These are phyloP conservation scores for Xylophagus ater DNA, from an alignment of 2,888 invertebrate genomes.

Conservation along the genomic window DNA sequence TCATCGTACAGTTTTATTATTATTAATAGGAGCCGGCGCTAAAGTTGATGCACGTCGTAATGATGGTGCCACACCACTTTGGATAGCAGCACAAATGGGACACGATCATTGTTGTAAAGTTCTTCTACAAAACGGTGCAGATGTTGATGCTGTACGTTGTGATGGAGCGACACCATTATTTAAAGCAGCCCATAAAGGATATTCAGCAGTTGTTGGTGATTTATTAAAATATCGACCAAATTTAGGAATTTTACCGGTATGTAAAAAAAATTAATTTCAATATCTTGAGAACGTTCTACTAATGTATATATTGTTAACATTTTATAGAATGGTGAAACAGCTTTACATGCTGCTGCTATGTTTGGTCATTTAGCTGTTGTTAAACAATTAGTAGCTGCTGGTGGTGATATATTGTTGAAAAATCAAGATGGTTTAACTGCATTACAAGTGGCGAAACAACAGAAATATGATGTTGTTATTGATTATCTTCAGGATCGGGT, in stretches of 20 bases:
- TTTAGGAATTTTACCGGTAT: slow-evolving; percentile 69
- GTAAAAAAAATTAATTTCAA: slow-evolving; percentile 22
- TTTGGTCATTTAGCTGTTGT: slow-evolving; percentile 75
- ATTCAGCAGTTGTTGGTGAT: slow-evolving; percentile 73
- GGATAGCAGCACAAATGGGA: slow-evolving; percentile 95
- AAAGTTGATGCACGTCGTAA: slow-evolving; percentile 60
- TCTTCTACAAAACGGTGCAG: slow-evolving; percentile 66
- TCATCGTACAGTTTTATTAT: slow-evolving; percentile 65
- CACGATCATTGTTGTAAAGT: slow-evolving; percentile 69
- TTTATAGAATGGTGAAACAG: slow-evolving; percentile 79
- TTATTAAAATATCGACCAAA: slow-evolving; percentile 72
- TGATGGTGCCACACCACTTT: slow-evolving; percentile 80
- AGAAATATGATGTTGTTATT: slow-evolving; percentile 35
- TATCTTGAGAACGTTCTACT: slow-evolving; percentile 5
- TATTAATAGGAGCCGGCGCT: slow-evolving; percentile 63
- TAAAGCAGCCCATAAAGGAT: slow-evolving; percentile 92
- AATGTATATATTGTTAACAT: slow-evolving; percentile 9
- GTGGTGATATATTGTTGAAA: slow-evolving; percentile 52
- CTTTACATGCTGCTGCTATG: slow-evolving; percentile 82
- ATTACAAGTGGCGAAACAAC: slow-evolving; percentile 48
- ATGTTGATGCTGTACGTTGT: slow-evolving; percentile 68
- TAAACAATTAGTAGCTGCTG: slow-evolving; percentile 60
- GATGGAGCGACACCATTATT: slow-evolving; percentile 91
- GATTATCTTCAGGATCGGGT: slow-evolving; percentile 38
- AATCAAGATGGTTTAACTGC: slow-evolving; percentile 64